Base-by-base conservation (phyloP, 2,888 invertebrate genomes). In the Eulithis testata region DNA sequence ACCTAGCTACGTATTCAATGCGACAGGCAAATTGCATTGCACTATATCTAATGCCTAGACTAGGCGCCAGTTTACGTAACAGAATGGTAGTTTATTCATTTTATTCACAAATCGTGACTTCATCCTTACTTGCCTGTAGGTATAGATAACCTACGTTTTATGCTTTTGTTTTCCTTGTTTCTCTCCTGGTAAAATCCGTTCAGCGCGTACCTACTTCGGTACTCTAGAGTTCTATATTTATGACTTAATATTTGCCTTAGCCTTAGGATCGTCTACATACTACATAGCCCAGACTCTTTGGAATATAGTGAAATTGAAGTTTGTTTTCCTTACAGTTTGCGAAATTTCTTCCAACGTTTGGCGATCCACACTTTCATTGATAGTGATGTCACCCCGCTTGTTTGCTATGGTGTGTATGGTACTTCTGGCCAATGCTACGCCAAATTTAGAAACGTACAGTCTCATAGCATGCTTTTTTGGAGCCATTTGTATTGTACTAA, bases 341-440 rank as follows among this genome's bases (percentile, higher is more conserved):
- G 93, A 93, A 78, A 85, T 93, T 61, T 83, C 92, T 37, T 91
- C 91, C 69, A 91, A 91, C 68, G 69, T 69, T 63, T 91, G 91
- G 92, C 86, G 93, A 1, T 81, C 89, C 1, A 69, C 79, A 66
- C 75, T 91, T 31, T 81, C 73, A 47, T 67, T 80, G 11, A 79
- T 90, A 11, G 88, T 82, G 8, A 82, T 82, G 63, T 62, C 73
- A 9, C 89, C 90, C 2, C 82, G 87, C 12, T 69, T 90, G 11
- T 63, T 90, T 0, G 81, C 87, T 2, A 60, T 78, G 8, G 67
- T 83, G n/a, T 88, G 77, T 65, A 73, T 78, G 71, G 84, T 89
- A 43, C 85, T 89, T 1, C 55, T 91, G n/a, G 86, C 83, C 0
- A 87, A 89, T 66, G 69, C 71, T 51, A 69, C 81, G 1, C 83